phyloP scores from a whole-genome alignment of 1,140 invertebrate genomes.

The Lethrus apterus region DNA sequence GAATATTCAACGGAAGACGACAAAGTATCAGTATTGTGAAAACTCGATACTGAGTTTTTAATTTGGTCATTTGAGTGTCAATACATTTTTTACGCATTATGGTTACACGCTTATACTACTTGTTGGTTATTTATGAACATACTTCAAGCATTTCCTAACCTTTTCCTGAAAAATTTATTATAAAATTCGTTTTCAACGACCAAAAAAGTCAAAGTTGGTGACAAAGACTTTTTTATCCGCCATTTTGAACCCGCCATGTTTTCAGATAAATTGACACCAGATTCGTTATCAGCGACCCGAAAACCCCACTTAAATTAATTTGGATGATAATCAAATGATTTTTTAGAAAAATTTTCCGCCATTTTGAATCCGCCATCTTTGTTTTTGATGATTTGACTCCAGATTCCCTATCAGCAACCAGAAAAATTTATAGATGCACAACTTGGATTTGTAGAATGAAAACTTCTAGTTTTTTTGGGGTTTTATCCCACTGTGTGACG shows the following conservation, averaged over 20 bases:
- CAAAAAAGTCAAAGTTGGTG: no score
- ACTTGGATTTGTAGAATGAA: no score
- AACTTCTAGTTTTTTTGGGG: no score
- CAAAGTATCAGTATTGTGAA: not conserved
- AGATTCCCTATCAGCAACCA: constrained; percentile 3
- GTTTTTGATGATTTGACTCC: constrained; percentile 1
- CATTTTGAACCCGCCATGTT: not conserved
- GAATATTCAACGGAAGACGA: not conserved
- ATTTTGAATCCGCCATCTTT: constrained; percentile 1
- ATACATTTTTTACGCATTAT: not conserved
- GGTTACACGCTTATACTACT: not conserved
- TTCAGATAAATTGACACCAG: not conserved
- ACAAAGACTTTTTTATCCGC: no score
- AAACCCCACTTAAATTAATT: not conserved
- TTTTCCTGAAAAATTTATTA: no score
- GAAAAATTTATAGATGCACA: no score
- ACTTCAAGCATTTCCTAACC: no score
- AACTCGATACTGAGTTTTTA: not conserved
- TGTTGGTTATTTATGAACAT: not conserved
- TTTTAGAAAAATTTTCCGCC: constrained; percentile 2
- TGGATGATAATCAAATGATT: not conserved
- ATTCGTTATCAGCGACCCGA: constrained; percentile 3
- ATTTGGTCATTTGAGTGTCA: not conserved
- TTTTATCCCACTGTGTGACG: no score
- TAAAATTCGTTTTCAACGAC: no score